Evolutionary conservation across 2,797 vertebrate species (phyloP), one percentile per base, ranked within the genome.

Genomic region (Amblyopsis hoosieri): DNA sequence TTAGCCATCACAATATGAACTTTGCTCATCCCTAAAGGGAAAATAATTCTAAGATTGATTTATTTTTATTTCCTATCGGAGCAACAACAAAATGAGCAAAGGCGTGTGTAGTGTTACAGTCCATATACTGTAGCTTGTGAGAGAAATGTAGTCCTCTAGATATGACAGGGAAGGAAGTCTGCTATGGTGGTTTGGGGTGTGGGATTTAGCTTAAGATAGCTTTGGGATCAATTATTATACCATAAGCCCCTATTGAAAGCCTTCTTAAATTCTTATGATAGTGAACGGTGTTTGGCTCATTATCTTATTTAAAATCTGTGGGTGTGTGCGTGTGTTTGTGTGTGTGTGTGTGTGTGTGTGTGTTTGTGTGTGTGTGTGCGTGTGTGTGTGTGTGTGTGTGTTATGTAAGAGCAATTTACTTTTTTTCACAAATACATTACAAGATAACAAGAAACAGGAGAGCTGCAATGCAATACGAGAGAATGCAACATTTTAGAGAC

Each of bases 141-240:
- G 56, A 79, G 46, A 10, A 2, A 23, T 37, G 17, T 78, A 53
- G 54, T 46, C 58, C 57, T 85, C 71, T 89, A 80, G 82, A 15
- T 73, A 55, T 72, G 71, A 62, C 8, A 29, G 17, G 15, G 48
- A 47, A n/a, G 57, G 75, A 79, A 75, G 61, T 75, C 77, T 78
- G 64, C 69, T 57, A 3, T 0, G 71, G 74, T 78, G 77, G 72
- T 60, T 75, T 51, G 71, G 37, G 15, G 67, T 64, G 14, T 46
- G 42, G 54, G 57, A 65, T 54, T 71, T 45, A 57, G 3, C 1
- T 48, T 48, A 48, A 12, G 12, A n/a, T 12, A n/a, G 54, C 49
- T 4, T 1, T 62, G 47, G 50, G 59, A 80, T 71, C 59, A 63
- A 37, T 72, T 55, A 66, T 75, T 60, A 47, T 58, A 57, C 2